phyloP scores from a whole-genome alignment of 1,140 invertebrate genomes.

The Halictus rubicundus region DNA sequence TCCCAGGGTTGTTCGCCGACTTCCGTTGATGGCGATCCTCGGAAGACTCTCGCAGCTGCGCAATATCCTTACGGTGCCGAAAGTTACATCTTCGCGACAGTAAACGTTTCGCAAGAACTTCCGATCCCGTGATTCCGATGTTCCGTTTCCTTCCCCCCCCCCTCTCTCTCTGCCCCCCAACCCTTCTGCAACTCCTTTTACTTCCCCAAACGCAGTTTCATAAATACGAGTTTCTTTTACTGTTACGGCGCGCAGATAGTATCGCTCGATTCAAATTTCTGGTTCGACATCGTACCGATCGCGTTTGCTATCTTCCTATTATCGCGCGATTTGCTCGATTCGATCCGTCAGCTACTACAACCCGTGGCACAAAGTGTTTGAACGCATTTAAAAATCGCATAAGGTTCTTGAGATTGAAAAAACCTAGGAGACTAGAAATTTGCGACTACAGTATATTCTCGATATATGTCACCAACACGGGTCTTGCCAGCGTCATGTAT shows the following conservation, averaged over 20 bases:
- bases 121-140: constrained; percentile 3
- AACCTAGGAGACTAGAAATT: no score
- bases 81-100: constrained; percentile 16
- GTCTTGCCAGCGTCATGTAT: no score
- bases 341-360: neutral
- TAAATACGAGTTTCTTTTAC: neutral
- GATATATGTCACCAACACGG: no score
- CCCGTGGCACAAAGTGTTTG: no score
- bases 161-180: no score
- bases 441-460: no score
- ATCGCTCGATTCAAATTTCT: neutral
- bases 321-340: neutral
- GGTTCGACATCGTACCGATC: neutral
- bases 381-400: no score
- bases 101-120: constrained; percentile 24
- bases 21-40: constrained; percentile 42
- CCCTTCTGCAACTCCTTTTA: no score
- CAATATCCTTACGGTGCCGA: constrained; percentile 29
- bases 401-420: no score
- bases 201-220: neutral
- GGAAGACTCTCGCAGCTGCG: constrained; percentile 21
- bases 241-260: neutral
- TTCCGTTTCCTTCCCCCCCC: neutral
- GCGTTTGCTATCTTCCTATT: neutral
- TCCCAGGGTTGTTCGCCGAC: constrained; percentile 42